Percentiles rank a stretch among this genome's conserved stretches.
phyloP scores from a whole-genome alignment of 2,888 invertebrate genomes.

The Caenorhabditis becei region DNA sequence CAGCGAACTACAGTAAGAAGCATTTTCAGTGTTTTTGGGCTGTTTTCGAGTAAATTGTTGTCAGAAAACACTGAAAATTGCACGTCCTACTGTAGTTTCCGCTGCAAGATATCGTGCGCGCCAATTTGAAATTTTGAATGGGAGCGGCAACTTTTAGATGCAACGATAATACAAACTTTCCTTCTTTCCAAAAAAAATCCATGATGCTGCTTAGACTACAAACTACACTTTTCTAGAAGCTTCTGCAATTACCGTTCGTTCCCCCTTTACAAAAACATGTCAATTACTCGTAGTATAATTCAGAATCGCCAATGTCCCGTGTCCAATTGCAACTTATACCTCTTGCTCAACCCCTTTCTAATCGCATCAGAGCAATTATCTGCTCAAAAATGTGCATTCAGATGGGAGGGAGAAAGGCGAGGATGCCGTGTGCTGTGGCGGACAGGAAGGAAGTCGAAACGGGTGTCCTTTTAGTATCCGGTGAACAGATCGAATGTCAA shows the following conservation, averaged over 20 bases:
- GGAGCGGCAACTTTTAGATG: too few species aligned
- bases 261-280: conserved; percentile 14
- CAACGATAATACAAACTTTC: too few species aligned
- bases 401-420: neutral
- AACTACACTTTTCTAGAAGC: conserved; percentile 1
- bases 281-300: conserved; percentile 21
- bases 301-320: conserved; percentile 21
- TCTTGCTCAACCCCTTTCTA: conserved; percentile 13
- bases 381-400: conserved; percentile 39
- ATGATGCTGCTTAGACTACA: too few species aligned
- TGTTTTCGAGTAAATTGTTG: too few species aligned
- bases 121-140: too few species aligned
- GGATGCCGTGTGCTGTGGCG: neutral
- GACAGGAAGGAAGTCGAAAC: conserved; percentile 11
- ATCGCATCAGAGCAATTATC: conserved; percentile 47
- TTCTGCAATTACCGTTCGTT: neutral
- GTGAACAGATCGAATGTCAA: conserved; percentile 51
- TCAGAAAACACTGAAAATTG: too few species aligned
- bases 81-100: too few species aligned
- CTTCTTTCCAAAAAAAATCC: too few species aligned
- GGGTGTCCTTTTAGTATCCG: conserved; percentile 44
- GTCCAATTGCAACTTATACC: conserved; percentile 5
- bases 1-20: too few species aligned
- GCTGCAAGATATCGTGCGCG: too few species aligned
- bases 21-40: too few species aligned